These are phyloP conservation scores for Helogale parvula DNA, from an alignment of 2,113 vertebrate species.

Conservation along the genomic window DNA sequence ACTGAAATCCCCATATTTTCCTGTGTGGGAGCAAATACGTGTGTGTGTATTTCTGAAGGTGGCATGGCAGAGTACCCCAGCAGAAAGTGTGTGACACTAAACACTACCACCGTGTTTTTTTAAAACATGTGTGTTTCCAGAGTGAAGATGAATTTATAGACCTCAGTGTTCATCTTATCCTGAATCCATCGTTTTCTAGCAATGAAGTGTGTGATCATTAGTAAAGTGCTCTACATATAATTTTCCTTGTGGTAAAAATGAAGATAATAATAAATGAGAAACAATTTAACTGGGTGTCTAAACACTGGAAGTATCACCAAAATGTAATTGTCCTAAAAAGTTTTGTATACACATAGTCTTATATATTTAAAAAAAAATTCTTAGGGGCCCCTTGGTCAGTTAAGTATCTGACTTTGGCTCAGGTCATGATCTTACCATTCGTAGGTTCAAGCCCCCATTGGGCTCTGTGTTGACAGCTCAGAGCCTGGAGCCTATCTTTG, in stretches of 20 bases:
- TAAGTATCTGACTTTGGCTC: too few relatives aligned
- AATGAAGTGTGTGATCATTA: background rate
- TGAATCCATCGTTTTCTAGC: background rate
- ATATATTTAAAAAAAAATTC: background rate
- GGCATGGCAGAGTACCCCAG: background rate
- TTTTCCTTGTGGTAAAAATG: background rate
- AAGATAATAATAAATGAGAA: background rate
- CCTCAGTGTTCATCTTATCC: background rate
- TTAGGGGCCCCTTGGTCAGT: too few relatives aligned
- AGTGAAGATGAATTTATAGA: background rate
- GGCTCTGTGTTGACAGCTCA: too few relatives aligned
- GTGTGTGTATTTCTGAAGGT: background rate
- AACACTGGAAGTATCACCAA: background rate
- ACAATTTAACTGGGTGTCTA: background rate
- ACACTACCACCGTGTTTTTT: background rate
- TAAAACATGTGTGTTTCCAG: background rate
- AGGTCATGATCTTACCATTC: too few relatives aligned
- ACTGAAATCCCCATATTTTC: background rate
- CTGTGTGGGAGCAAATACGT: accelerated
- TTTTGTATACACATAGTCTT: background rate
- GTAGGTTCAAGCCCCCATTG: too few relatives aligned
- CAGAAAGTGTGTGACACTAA: background rate
- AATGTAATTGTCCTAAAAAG: background rate
- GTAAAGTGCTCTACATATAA: background rate
- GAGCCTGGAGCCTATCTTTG: too few relatives aligned